Evolutionary conservation across 2,797 vertebrate species (phyloP), one percentile per base, ranked within the genome.

Genomic region (Peromyscus melanophrys): DNA sequence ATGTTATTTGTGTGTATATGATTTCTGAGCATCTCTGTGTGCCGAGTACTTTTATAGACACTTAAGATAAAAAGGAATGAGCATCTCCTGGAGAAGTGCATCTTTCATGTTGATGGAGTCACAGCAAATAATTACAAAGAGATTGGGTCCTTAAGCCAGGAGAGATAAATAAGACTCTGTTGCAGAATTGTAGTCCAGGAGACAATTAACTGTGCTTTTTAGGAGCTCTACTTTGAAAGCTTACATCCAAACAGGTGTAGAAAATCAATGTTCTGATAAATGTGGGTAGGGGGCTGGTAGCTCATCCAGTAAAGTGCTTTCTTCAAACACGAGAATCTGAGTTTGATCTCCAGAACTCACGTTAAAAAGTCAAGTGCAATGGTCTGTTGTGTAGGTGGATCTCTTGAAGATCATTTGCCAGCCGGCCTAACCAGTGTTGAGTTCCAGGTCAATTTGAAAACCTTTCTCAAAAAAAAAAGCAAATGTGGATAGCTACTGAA

Each of bases 71-170:
- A 80, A 89, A 93, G 9, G 21, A 71, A 76, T 67, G 78, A 89
- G 76, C 43, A 67, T 14, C 71, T 63, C 61, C 75, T 78, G 17
- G 10, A 83, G 55, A 27, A 67, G 11, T 31, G 12, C 29, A 46
- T 83, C 49, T 89, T 92, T 92, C 84, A n/a, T 90, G 37, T 55
- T 69, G 46, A 96, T 31, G 76, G 57, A 37, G 4, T n/a, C 57
- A 92, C 40, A 69, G 61, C 16, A 93, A 57, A 89, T 90, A 90
- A 95, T 83, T 92, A 52, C 43, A 76, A 57, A 95, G 69, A 69
- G 59, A 67, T 78, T 93, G 84, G 21, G 87, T 16, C n/a, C 63
- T 31, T 85, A 40, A 85, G 37, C 67, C 73, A 89, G 8, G 52
- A 46, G 2, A 78, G n/a, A 80, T 21, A 86, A 13, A 29, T 23